Conservation (phyloP, 2,113 vertebrate genomes). For the Steatornis caripensis region DNA sequence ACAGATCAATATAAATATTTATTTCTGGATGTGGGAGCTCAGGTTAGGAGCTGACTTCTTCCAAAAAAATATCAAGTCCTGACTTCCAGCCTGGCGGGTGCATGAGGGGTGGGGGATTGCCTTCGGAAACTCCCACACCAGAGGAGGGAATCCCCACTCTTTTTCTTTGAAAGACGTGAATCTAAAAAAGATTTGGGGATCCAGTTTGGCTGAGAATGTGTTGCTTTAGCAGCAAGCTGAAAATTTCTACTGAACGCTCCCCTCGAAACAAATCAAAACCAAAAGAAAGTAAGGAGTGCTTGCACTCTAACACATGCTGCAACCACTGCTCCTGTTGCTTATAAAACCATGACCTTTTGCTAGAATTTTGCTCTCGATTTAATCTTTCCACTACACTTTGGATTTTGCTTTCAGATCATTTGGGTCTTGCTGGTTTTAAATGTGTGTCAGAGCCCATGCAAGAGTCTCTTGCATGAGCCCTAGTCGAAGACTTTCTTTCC, state of each 20-base stretch:
- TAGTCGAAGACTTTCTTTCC: neutral
- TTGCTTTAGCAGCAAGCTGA: neutral
- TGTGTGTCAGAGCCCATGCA: neutral
- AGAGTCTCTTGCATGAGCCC: neutral
- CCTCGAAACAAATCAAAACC: neutral
- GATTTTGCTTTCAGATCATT: neutral
- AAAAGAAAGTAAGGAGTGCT: neutral
- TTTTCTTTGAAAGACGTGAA: neutral
- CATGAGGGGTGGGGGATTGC: neutral
- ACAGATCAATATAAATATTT: neutral
- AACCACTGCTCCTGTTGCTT: neutral
- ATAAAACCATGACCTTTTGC: neutral
- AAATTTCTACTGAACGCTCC: neutral
- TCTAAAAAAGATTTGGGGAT: neutral
- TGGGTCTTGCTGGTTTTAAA: neutral
- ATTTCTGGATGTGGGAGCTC: neutral
- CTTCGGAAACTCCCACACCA: neutral
- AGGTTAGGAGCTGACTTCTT: neutral
- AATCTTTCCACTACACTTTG: neutral
- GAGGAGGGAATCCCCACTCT: constrained; percentile 1
- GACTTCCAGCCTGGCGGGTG: neutral
- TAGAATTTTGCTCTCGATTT: neutral
- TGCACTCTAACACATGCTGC: neutral
- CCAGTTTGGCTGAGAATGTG: too few relatives aligned
- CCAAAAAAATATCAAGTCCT: neutral